Conservation (phyloP, 2,797 vertebrate species). For the Allobates femoralis region DNA sequence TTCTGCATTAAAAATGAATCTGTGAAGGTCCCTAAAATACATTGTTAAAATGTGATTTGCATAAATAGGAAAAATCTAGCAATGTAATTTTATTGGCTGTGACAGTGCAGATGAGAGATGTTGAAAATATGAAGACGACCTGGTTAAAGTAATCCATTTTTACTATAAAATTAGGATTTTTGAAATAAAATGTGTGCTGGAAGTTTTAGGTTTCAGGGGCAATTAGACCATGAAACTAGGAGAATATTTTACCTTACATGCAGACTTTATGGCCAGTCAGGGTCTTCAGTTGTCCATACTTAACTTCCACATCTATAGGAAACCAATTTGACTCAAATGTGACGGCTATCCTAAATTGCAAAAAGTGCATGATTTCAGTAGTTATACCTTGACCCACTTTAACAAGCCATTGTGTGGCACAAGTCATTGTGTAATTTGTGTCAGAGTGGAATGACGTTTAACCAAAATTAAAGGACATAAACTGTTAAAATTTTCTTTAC, state of each 20-base stretch:
- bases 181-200: not conserved
- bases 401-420: not conserved
- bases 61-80: conserved; percentile 27
- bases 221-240: not conserved
- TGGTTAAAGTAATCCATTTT: conserved; percentile 32
- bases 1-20: conserved; percentile 37
- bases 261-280: not conserved
- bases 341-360: not conserved
- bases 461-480: too few relatives aligned
- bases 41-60: conserved; percentile 43
- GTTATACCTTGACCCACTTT: not conserved
- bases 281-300: not conserved
- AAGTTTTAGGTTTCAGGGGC: not conserved
- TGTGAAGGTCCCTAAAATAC: conserved; percentile 35
- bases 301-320: not conserved
- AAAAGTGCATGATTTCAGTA: not conserved
- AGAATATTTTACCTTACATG: conserved; percentile 6
- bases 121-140: not conserved
- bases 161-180: conserved; percentile 13
- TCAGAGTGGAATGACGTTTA: too few relatives aligned
- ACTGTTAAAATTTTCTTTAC: too few relatives aligned
- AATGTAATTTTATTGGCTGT: conserved; percentile 17
- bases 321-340: not conserved
- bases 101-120: conserved; percentile 22
- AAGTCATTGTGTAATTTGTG: not conserved